These are phyloP conservation scores for Odobenus rosmarus DNA, from an alignment of 2,113 vertebrate genomes.

Conservation along the genomic window DNA sequence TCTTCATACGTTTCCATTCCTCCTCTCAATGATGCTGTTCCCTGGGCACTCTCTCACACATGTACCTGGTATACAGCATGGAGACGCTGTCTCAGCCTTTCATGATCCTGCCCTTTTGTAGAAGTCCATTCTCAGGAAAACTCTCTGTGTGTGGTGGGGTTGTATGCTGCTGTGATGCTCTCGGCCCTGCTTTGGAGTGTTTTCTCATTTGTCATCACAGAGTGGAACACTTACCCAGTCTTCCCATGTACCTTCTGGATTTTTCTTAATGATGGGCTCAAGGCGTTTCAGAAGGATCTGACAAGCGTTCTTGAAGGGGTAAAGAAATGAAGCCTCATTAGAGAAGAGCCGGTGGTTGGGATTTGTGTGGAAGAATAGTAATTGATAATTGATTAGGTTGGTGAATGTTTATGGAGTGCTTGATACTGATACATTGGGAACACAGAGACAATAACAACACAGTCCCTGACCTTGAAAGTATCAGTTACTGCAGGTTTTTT, in stretches of 20 bases:
- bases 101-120: background rate
- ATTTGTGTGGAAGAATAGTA: background rate
- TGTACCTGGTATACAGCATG: background rate
- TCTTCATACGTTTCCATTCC: background rate
- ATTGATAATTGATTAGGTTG: background rate
- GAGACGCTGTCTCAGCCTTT: background rate
- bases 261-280: conserved; percentile 88
- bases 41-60: background rate
- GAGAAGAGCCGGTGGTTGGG: background rate
- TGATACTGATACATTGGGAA: background rate
- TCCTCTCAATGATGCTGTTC: background rate
- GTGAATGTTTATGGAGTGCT: background rate
- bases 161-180: rapidly evolving
- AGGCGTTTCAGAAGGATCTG: conserved; percentile 90
- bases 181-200: background rate
- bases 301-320: conserved; percentile 91
- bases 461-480: background rate
- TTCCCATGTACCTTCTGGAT: conserved; percentile 91
- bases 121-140: background rate
- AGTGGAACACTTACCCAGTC: conserved; percentile 89
- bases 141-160: rapidly evolving
- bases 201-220: background rate
- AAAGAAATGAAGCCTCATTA: conserved; percentile 36
- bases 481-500: background rate
- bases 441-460: background rate